Base-by-base conservation (phyloP, 2,888 invertebrate genomes). In the Synergus gifuensis region DNA sequence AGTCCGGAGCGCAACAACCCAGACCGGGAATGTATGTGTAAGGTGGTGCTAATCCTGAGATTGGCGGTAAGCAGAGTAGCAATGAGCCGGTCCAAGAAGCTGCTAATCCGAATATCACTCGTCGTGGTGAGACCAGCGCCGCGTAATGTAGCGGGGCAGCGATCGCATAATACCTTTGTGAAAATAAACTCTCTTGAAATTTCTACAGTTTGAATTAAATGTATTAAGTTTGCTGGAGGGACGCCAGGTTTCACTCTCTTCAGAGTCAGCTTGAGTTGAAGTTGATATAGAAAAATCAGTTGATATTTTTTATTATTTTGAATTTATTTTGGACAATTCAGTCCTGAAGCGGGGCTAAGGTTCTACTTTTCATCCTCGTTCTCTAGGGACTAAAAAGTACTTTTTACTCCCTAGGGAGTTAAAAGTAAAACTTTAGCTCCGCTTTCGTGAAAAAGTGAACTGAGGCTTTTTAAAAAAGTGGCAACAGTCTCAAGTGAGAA, bases 121-220 rank as follows among this genome's bases (percentile, higher is more conserved):
- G 95, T 86, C 94, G 94, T 0, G 96, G 95, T 62, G 95, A 96
- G 36, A 97, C 96, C 79, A 96, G 93, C 77, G 96, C 95, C 42
- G 95, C 95, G 92, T 97, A 97, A 89, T 97, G 96, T 81, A 97
- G 92, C 0, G 97, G 97, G 0, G 96, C 95, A 0, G 96, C 95
- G 77, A 97, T 97, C 64, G 97, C 96, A 82, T 96, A 96, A 83
- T 96, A 97, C 82, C 96, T 92, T 83, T 28, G 16, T 46, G 12
- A 46, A 49, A 69, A 46, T 46, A 69, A 69, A 69, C n/a, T n/a
- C 8, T 42, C 40, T 9, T 8, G n/a, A 54, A 54, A 54, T 54
- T n/a, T n/a, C 9, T 8, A 54, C 63, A 63, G 8, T 40, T 67
- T n/a, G 2, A 62, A 22, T 18, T 62, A 62, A n/a, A 18, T 16